Conservation (phyloP, 2,888 invertebrate genomes). For the Camptogramma bilineatum region DNA sequence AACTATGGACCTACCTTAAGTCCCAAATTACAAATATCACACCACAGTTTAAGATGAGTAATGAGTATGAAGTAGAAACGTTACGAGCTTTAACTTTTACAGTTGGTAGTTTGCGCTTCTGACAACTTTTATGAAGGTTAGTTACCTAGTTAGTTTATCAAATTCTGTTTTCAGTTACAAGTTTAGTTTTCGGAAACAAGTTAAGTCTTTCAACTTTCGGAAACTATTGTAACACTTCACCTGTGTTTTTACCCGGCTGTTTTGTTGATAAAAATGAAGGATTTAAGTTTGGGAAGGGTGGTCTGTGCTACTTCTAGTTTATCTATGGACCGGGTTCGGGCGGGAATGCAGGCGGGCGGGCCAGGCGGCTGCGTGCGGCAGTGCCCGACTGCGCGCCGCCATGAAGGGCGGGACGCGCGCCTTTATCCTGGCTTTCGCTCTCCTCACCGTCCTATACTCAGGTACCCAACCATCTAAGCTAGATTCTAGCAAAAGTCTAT, state of each 20-base stretch:
- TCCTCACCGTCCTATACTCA: constrained; percentile 78
- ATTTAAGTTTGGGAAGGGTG: constrained; percentile 2
- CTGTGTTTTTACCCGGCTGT: background rate
- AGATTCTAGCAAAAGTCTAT: background rate
- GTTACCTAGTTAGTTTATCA: background rate
- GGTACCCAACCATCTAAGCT: constrained; percentile 56
- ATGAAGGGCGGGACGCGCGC: constrained; percentile 80
- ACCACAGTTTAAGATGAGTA: background rate
- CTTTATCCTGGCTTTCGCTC: constrained; percentile 64
- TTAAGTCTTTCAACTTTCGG: background rate
- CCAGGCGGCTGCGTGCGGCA: constrained; percentile 65
- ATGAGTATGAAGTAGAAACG: background rate
- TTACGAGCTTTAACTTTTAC: background rate
- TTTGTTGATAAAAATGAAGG: background rate
- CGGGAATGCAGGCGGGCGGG: constrained; percentile 51
- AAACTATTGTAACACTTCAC: background rate
- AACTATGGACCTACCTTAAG: background rate
- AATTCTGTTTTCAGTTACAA: background rate
- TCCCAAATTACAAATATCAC: background rate
- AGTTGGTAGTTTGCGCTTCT: background rate
- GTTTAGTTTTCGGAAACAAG: background rate
- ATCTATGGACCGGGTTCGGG: constrained; percentile 35
- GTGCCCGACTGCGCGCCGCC: constrained; percentile 70
- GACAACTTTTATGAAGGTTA: no score
- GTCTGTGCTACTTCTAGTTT: constrained; percentile 23